phyloP scores from a whole-genome alignment of 1,140 invertebrate species.

The Gerris buenoi region DNA sequence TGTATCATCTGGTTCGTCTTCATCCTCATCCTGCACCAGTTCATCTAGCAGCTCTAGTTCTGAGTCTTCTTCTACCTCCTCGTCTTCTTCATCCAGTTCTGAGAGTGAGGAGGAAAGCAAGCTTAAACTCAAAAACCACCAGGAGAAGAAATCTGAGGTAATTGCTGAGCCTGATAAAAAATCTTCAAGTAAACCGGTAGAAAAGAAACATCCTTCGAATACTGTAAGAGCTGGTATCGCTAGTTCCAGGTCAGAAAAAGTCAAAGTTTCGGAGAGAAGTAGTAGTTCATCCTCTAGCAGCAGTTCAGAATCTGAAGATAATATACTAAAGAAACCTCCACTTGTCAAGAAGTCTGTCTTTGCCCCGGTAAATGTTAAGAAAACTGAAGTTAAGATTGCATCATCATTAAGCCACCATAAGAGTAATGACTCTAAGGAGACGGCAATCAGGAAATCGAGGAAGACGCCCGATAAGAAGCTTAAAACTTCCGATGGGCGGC shows the following conservation, averaged over 20 bases:
- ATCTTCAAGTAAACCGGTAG: conserved; percentile 8
- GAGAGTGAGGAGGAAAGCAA: conserved; percentile 33
- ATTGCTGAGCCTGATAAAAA: not conserved
- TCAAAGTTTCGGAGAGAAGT: conserved; percentile 44
- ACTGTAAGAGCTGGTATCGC: not conserved
- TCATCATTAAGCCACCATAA: not conserved
- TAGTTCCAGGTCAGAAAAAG: conserved; percentile 27
- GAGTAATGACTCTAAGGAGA: conserved; percentile 20
- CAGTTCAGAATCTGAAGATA: conserved; percentile 21
- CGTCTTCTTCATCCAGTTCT: conserved; percentile 33
- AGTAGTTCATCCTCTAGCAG: conserved; percentile 26
- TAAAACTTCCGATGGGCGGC: conserved; percentile 69
- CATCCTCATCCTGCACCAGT: conserved; percentile 31
- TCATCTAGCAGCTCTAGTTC: conserved; percentile 33
- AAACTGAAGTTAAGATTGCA: not conserved
- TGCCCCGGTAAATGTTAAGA: not conserved
- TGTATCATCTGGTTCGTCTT: conserved; percentile 29
- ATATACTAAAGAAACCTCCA: conserved; percentile 11
- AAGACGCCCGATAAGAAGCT: conserved; percentile 66
- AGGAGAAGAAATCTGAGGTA: conserved; percentile 12
- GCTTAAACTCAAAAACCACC: conserved; percentile 22
- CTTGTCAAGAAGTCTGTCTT: conserved; percentile 16
- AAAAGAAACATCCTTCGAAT: conserved; percentile 11
- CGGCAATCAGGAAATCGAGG: conserved; percentile 39
- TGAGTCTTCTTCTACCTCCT: conserved; percentile 32